Conservation (phyloP, 1,140 invertebrate genomes). For the Kradibia gibbosae region DNA sequence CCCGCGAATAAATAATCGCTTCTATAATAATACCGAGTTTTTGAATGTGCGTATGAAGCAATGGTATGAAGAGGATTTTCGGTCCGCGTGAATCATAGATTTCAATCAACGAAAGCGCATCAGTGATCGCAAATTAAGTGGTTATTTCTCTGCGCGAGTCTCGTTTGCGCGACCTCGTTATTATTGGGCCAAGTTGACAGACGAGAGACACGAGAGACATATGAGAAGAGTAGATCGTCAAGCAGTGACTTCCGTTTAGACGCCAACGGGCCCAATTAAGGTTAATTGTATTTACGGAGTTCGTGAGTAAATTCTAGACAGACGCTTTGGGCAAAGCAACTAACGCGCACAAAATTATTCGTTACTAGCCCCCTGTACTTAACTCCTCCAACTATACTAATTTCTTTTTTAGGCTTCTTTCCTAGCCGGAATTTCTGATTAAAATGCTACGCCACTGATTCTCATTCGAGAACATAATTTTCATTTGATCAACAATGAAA, state of each 20-base stretch:
- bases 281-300: constrained; percentile 35
- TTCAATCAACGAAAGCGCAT: background rate
- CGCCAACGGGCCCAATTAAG: constrained; percentile 19
- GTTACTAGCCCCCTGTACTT: too few relatives aligned
- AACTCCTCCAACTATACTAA: too few relatives aligned
- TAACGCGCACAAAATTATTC: too few relatives aligned
- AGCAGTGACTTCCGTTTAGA: constrained; percentile 38
- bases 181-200: background rate
- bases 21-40: too few relatives aligned
- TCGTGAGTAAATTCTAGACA: background rate
- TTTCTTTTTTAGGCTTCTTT: too few relatives aligned
- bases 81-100: background rate
- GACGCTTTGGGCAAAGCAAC: background rate
- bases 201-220: background rate
- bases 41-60: background rate
- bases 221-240: background rate
- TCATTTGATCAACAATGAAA: too few relatives aligned
- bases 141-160: background rate
- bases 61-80: background rate
- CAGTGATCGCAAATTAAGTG: background rate
- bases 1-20: too few relatives aligned
- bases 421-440: too few relatives aligned
- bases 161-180: constrained; percentile 25
- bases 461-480: too few relatives aligned
- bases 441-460: too few relatives aligned